phyloP scores from a whole-genome alignment of 2,888 invertebrate species.

The Clivina fossor region DNA sequence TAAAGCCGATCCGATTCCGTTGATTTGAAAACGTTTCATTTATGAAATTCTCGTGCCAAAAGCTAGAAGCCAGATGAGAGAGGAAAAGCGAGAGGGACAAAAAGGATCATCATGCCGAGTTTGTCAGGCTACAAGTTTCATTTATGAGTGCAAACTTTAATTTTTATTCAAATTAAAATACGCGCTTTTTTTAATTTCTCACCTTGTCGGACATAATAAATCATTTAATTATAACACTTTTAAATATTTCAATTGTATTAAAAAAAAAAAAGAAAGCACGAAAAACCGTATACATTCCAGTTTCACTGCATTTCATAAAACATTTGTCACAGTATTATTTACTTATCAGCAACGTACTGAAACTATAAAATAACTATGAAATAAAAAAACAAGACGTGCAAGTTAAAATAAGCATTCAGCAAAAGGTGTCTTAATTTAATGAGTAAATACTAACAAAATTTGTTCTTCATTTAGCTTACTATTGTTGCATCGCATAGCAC shows the following conservation, averaged over 20 bases:
- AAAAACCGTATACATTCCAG: conserved; percentile 8
- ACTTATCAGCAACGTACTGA: too few species aligned
- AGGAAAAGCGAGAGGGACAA: conserved; percentile 7
- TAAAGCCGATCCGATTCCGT: conserved; percentile 3
- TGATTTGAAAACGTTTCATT: conserved; percentile 14
- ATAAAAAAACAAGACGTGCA: too few species aligned
- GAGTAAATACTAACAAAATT: too few species aligned
- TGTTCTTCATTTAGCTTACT: too few species aligned
- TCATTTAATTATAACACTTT: conserved; percentile 21
- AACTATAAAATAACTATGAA: too few species aligned
- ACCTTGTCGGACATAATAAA: conserved; percentile 17
- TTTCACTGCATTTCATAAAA: conserved; percentile 20
- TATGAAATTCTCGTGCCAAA: conserved; percentile 4
- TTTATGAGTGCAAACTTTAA: conserved; percentile 13
- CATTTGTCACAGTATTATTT: too few species aligned
- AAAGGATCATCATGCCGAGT: conserved; percentile 4
- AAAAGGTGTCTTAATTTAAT: too few species aligned
- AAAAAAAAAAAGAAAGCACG: conserved; percentile 16
- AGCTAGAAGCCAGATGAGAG: not conserved
- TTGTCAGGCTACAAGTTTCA: not conserved
- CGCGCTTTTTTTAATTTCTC: conserved; percentile 15
- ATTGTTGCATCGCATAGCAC: too few species aligned
- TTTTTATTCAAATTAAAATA: conserved; percentile 21
- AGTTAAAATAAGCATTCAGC: too few species aligned
- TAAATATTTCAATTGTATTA: conserved; percentile 18